Conservation (phyloP, 2,113 vertebrate genomes). For the Micronycteris hirsuta region DNA sequence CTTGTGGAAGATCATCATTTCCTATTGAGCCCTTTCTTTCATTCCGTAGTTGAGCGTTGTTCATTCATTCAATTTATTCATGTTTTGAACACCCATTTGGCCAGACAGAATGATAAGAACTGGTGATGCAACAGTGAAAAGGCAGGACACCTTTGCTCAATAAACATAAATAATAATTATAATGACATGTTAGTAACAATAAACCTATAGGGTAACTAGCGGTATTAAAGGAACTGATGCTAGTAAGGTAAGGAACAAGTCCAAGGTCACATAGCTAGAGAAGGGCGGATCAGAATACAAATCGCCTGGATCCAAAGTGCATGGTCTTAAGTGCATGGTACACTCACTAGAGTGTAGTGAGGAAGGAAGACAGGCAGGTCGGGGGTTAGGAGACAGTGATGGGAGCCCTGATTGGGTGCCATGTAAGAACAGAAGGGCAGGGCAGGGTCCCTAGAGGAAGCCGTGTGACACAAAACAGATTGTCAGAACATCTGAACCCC, state of each 20-base stretch:
- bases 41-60: background rate
- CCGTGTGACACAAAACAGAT: background rate
- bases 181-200: background rate
- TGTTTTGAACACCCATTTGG: background rate
- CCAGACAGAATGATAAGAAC: background rate
- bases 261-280: background rate
- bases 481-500: background rate
- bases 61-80: background rate
- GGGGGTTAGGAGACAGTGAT: background rate
- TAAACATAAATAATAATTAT: background rate
- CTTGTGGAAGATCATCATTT: background rate
- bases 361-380: background rate
- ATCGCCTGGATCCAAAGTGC: background rate
- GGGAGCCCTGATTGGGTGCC: background rate
- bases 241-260: background rate
- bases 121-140: background rate
- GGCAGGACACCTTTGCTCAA: background rate
- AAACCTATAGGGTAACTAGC: background rate
- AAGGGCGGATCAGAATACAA: background rate
- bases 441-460: background rate
- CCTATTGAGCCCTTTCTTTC: background rate
- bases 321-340: background rate
- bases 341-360: background rate
- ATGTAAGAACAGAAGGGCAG: background rate
- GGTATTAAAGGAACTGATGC: background rate